Evolutionary conservation across 2,113 vertebrate species (phyloP).

Genomic region (Dasypus novemcinctus): DNA sequence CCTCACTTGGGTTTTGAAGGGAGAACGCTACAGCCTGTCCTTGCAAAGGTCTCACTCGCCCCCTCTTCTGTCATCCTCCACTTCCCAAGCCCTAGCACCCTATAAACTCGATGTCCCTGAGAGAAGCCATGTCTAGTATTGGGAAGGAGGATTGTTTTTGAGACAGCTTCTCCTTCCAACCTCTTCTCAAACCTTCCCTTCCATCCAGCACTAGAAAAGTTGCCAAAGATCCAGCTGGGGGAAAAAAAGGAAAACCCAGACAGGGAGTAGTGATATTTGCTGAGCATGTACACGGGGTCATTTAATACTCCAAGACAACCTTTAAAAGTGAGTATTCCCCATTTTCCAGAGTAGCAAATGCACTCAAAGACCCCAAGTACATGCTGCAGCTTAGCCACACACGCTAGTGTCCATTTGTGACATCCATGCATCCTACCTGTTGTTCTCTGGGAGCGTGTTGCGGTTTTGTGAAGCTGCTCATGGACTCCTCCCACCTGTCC

Average conservation of each 20-base stretch:
- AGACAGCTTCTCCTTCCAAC: background rate
- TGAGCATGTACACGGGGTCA: background rate
- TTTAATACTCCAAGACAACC: background rate
- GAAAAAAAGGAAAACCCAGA: background rate
- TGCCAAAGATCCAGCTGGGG: background rate
- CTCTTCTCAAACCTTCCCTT: background rate
- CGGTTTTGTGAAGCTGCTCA: background rate
- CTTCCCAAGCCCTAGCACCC: background rate
- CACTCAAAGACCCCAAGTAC: rapidly evolving
- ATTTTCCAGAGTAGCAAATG: background rate
- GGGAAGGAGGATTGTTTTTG: background rate
- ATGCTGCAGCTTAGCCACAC: background rate
- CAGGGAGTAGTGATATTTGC: rapidly evolving
- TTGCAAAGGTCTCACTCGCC: rapidly evolving
- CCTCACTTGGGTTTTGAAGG: background rate
- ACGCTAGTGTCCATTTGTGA: rapidly evolving
- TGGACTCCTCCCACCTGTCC: background rate
- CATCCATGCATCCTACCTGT: rapidly evolving
- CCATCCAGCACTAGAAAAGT: background rate
- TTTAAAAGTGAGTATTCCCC: background rate
- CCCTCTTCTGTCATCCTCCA: background rate
- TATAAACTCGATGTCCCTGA: background rate
- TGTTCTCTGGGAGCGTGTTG: background rate
- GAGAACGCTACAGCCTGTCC: background rate
- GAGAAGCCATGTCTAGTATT: background rate